These are phyloP conservation scores for Corythornis vintsioides DNA, from an alignment of 2,113 vertebrate genomes.

Conservation along the genomic window DNA sequence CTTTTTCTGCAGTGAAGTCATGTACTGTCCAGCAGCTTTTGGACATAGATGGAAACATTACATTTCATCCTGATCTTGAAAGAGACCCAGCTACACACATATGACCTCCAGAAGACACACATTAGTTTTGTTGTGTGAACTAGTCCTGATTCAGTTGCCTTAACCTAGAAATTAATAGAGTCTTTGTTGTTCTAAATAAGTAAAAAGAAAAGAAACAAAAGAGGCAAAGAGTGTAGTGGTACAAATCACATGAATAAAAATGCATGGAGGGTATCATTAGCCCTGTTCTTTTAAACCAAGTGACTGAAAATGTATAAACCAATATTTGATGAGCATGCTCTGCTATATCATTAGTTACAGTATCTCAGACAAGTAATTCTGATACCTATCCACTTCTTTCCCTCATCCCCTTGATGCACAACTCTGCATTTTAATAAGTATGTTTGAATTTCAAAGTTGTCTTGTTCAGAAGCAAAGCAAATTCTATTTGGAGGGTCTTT, in stretches of 20 bases:
- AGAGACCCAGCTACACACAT: background rate
- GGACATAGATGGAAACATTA: background rate
- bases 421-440: constrained; percentile 39
- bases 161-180: background rate
- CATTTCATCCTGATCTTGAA: background rate
- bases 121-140: background rate
- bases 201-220: constrained; percentile 38
- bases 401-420: background rate
- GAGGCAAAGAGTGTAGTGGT: background rate
- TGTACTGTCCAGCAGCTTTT: background rate
- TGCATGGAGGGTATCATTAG: constrained; percentile 10
- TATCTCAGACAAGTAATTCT: constrained; percentile 4
- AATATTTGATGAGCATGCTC: background rate
- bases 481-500: background rate
- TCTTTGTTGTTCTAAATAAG: constrained; percentile 46
- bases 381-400: background rate
- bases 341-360: constrained; percentile 44
- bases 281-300: constrained; percentile 19
- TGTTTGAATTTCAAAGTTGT: constrained; percentile 25
- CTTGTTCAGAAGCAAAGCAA: constrained; percentile 1
- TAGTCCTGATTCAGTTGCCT: background rate
- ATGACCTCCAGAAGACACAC: background rate
- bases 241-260: constrained; percentile 2
- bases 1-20: background rate
- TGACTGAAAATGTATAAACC: background rate